Evolutionary conservation across 2,888 invertebrate genomes (phyloP).

Genomic region (Microctonus aethiopoides): DNA sequence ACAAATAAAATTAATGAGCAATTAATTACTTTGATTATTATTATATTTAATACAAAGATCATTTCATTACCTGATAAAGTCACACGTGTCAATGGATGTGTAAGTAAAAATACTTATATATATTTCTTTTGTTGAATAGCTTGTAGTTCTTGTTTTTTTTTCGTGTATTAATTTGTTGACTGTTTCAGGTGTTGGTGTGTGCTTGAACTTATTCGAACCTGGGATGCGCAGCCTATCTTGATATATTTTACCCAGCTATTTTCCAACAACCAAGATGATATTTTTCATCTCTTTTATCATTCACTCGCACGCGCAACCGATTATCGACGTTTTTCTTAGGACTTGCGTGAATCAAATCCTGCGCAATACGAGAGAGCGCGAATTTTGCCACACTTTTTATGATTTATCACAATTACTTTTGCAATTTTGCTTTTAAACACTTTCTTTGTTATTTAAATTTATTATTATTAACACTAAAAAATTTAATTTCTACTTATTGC

Average conservation of each 20-base stretch:
- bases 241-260: conserved; percentile 41
- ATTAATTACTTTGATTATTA: too few relatives aligned
- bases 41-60: too few relatives aligned
- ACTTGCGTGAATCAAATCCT: conserved; percentile 59
- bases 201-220: conserved; percentile 34
- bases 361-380: conserved; percentile 48
- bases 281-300: conserved; percentile 13
- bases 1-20: too few relatives aligned
- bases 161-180: too few relatives aligned
- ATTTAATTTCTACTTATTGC: too few relatives aligned
- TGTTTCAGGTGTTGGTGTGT: background rate
- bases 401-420: conserved; percentile 20
- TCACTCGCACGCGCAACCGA: conserved; percentile 48
- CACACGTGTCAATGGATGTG: background rate
- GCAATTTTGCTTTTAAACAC: background rate
- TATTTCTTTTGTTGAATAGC: too few relatives aligned
- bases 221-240: conserved; percentile 24
- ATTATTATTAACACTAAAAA: too few relatives aligned
- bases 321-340: conserved; percentile 63
- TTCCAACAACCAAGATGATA: conserved; percentile 22
- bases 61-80: conserved; percentile 7
- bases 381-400: conserved; percentile 25
- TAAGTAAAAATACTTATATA: too few relatives aligned
- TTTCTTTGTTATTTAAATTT: too few relatives aligned
- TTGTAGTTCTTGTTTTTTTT: too few relatives aligned